Base-by-base conservation (phyloP, 2,797 vertebrate species). In the Gastrophryne carolinensis region DNA sequence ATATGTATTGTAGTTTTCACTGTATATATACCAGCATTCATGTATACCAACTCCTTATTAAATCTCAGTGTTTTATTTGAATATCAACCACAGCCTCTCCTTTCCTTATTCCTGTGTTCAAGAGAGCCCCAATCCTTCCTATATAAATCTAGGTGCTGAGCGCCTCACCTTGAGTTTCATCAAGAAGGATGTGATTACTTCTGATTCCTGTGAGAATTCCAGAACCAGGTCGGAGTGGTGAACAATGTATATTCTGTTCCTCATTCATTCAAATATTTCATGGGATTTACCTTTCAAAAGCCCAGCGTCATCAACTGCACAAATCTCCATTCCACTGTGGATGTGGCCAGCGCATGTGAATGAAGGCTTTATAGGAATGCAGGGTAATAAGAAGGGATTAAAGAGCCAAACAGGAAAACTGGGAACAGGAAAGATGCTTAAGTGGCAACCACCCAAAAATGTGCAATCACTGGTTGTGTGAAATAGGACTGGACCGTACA, bases 191-290 rank as follows among this genome's bases (percentile, higher is more conserved):
- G 57, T 34, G 47, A 30, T 57, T 34, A 47, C 30, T 34, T 56
- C 41, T 26, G 5, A 35, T 57, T 63, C 60, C 35, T 35, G 7
- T 41, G 47, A 10, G 47, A 56, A 56, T 23, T 65, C 30, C 67
- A n/a, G 60, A 13, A 27, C 4, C 13, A 37, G 50, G 24, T 7
- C 17, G 9, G 41, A 49, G 23, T 26, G 13, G 17, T 13, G 19
- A 75, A 68, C 73, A 75, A 68, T 39, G 73, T 30, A 24, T 13
- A 11, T 11, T 70, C 65, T 76, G 73, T 69, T 41, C 24, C n/a
- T 10, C 7, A 44, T 13, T 30, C 17, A 70, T 76, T 69, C 53
- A 69, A 69, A 76, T 70, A 70, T 63, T 69, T 64, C 17, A 19
- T 17, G 29, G 61, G 49, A 73, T 65, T 64, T 65, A 44, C 34